phyloP scores from a whole-genome alignment of 2,888 invertebrate species.

The Hipparchia sbordonii region DNA sequence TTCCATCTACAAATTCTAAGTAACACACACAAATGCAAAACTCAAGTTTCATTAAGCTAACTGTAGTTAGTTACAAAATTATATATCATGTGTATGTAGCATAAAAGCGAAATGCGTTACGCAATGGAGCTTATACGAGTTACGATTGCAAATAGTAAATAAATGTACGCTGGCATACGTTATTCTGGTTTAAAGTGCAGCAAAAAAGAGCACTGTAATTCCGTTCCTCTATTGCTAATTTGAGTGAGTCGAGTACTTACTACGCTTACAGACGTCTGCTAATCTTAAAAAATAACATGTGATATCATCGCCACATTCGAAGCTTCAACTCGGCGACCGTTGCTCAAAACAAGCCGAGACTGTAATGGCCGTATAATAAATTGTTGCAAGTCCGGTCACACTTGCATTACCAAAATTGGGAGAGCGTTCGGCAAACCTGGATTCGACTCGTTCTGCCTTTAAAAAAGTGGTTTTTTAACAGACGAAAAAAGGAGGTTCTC shows the following conservation, averaged over 20 bases:
- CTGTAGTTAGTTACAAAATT: neutral
- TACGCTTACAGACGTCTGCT: slow-evolving; percentile 2
- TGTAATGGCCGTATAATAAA: slow-evolving; percentile 25
- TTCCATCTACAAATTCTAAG: neutral
- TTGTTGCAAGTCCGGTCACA: slow-evolving; percentile 29
- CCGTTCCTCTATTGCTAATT: slow-evolving; percentile 16
- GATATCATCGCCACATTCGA: slow-evolving; percentile 21
- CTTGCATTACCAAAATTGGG: slow-evolving; percentile 30
- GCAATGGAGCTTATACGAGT: neutral
- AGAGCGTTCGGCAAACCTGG: slow-evolving; percentile 15
- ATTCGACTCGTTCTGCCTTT: slow-evolving; percentile 6
- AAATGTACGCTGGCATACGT: slow-evolving; percentile 4
- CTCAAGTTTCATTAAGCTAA: slow-evolving; percentile 4
- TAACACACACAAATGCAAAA: neutral
- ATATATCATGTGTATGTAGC: neutral
- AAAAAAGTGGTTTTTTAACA: neutral
- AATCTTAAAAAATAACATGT: slow-evolving; percentile 22
- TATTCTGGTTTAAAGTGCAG: slow-evolving; percentile 17
- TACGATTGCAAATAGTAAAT: slow-evolving; percentile 15
- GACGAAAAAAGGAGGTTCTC: too few relatives aligned
- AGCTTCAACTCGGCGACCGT: slow-evolving; percentile 17
- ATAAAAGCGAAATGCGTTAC: slow-evolving; percentile 9
- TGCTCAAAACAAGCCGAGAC: slow-evolving; percentile 6
- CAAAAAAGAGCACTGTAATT: slow-evolving; percentile 18
- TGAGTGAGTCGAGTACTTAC: slow-evolving; percentile 8